These are phyloP conservation scores for Phacellophora camtschatica DNA, from an alignment of 30 jellyfish, hydroid and myxozoan genomes.

Conservation along the genomic window DNA sequence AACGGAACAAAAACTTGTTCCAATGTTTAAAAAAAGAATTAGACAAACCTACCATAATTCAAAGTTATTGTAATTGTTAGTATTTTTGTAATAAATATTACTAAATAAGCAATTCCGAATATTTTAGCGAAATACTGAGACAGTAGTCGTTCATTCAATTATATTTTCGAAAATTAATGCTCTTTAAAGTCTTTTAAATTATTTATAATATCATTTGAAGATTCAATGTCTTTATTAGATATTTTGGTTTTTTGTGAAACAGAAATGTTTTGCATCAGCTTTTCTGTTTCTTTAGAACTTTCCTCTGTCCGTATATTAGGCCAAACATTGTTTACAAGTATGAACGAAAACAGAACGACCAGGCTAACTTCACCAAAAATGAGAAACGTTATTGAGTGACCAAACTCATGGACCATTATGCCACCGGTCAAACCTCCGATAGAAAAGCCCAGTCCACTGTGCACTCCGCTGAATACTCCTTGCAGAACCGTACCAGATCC, in stretches of 20 bases:
- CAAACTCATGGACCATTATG: conserved; percentile 91
- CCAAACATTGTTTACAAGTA: conserved; percentile 85
- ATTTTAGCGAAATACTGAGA: too few relatives aligned
- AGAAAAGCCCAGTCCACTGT: conserved; percentile 95
- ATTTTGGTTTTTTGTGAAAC: too few relatives aligned
- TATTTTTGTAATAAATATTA: too few relatives aligned
- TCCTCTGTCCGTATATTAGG: conserved; percentile 33
- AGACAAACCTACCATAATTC: too few relatives aligned
- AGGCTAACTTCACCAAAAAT: conserved; percentile 92
- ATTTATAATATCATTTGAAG: conserved; percentile 35
- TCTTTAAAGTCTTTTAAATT: neutral
- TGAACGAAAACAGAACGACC: conserved; percentile 74
- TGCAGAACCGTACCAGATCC: conserved; percentile 76
- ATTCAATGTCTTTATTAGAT: neutral
- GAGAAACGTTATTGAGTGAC: conserved; percentile 84
- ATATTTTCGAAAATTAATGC: too few relatives aligned
- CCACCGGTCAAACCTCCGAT: conserved; percentile 97
- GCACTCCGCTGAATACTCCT: conserved; percentile 89
- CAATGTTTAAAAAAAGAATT: too few relatives aligned
- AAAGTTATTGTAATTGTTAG: too few relatives aligned
- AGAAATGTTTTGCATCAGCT: neutral
- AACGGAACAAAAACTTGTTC: too few relatives aligned
- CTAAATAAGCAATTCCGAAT: too few relatives aligned
- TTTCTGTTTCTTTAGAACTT: neutral
- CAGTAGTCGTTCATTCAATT: too few relatives aligned